Evolutionary conservation across 2,888 invertebrate genomes (phyloP).

Genomic region (Tubiluchus corallicola): DNA sequence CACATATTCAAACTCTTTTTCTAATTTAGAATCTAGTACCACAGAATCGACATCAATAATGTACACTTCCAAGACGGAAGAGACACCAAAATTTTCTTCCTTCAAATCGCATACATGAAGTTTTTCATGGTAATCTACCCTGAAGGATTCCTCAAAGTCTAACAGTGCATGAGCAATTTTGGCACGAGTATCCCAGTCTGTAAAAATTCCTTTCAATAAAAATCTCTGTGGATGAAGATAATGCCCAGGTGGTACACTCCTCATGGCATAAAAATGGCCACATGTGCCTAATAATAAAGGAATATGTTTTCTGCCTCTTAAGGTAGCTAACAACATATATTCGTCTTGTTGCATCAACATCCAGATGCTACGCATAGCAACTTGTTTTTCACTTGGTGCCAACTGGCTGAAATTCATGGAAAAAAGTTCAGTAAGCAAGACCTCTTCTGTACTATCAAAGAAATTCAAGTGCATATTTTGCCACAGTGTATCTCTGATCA

Average conservation of each 20-base stretch:
- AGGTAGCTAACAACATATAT: background rate
- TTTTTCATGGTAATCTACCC: constrained; percentile 39
- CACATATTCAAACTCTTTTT: constrained; percentile 11
- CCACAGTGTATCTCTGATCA: background rate
- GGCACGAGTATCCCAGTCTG: constrained; percentile 13
- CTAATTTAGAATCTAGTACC: constrained; percentile 34
- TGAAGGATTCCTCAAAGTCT: constrained; percentile 40
- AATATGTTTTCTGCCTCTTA: constrained; percentile 25
- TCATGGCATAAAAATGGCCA: constrained; percentile 44
- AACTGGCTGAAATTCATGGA: background rate
- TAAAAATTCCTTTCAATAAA: constrained; percentile 1
- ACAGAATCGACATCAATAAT: constrained; percentile 44
- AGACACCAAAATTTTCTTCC: constrained; percentile 43
- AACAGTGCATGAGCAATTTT: constrained; percentile 34
- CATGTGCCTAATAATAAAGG: constrained; percentile 46
- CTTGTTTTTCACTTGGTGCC: background rate
- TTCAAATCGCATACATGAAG: constrained; percentile 49
- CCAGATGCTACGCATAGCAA: background rate
- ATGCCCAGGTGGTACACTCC: constrained; percentile 33
- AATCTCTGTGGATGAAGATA: constrained; percentile 12
- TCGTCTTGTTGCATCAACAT: background rate
- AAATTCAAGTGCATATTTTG: background rate
- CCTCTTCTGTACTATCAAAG: background rate
- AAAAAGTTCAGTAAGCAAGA: background rate
- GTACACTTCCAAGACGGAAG: constrained; percentile 26